Percentiles rank a stretch among this genome's conserved stretches.
Evolutionary conservation across 1,140 invertebrate species (phyloP).

Genomic region (Nylanderia fulva): DNA sequence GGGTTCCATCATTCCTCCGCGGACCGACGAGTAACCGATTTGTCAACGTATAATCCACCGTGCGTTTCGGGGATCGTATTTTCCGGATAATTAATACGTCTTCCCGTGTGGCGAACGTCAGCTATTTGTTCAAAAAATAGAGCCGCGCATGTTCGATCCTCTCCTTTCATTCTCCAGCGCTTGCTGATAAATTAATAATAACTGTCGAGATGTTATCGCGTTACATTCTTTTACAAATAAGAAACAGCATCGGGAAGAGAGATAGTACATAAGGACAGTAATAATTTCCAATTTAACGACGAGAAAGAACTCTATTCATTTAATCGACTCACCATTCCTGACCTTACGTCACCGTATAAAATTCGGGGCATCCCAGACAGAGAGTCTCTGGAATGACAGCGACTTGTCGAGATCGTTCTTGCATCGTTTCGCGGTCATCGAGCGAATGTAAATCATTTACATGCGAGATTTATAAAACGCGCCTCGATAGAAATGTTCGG

Average conservation of each 20-base stretch:
- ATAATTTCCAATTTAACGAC: slow-evolving; percentile 7
- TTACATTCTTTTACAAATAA: slow-evolving; percentile 32
- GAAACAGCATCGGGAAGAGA: not conserved
- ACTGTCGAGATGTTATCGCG: slow-evolving; percentile 14
- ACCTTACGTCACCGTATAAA: slow-evolving; percentile 63
- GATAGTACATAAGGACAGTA: not conserved
- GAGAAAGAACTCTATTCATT: not conserved
- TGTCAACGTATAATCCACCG: slow-evolving; percentile 34
- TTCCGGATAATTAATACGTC: slow-evolving; percentile 44
- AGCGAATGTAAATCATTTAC: slow-evolving; percentile 69
- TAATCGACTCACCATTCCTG: slow-evolving; percentile 39
- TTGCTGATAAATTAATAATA: slow-evolving; percentile 33
- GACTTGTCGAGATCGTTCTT: slow-evolving; percentile 67
- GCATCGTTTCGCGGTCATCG: slow-evolving; percentile 63
- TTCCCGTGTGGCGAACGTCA: not conserved
- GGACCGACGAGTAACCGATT: slow-evolving; percentile 32
- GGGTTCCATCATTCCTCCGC: slow-evolving; percentile 58
- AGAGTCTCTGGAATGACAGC: not conserved
- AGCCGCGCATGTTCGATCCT: not conserved
- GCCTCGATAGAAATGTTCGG: slow-evolving; percentile 71
- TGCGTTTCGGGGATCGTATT: slow-evolving; percentile 29
- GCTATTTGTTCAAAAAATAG: slow-evolving; percentile 36
- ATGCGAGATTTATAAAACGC: slow-evolving; percentile 69
- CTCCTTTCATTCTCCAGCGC: not conserved
- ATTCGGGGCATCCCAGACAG: slow-evolving; percentile 63